Conservation (phyloP, 2,888 invertebrate species). For the Unio delphinus region DNA sequence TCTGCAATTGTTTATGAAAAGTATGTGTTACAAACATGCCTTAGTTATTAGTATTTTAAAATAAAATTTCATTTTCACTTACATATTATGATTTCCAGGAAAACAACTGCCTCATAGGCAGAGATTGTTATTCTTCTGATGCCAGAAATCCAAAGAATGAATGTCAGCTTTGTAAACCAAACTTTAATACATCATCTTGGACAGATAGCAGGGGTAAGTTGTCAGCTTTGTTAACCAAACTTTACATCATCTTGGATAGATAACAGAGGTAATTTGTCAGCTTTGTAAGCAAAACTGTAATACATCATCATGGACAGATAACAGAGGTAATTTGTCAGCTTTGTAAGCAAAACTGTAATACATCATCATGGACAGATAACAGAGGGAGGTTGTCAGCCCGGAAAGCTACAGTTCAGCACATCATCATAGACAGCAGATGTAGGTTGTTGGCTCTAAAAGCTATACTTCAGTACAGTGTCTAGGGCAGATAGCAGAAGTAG, state of each 20-base stretch:
- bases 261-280: conserved; percentile 37
- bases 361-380: conserved; percentile 32
- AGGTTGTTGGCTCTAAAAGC: conserved; percentile 39
- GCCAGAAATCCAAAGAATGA: conserved; percentile 25
- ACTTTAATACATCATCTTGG: conserved; percentile 27
- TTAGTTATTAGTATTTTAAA: no score
- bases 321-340: conserved; percentile 35
- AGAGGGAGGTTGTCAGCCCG: conserved; percentile 39
- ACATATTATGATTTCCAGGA: conserved; percentile 22
- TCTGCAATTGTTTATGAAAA: no score
- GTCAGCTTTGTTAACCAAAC: conserved; percentile 41
- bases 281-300: conserved; percentile 35
- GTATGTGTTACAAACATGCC: no score
- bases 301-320: conserved; percentile 32
- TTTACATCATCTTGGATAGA: conserved; percentile 29
- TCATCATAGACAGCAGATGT: conserved; percentile 24
- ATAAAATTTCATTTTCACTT: no score
- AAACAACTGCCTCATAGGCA: conserved; percentile 42
- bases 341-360: conserved; percentile 32
- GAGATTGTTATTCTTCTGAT: conserved; percentile 27
- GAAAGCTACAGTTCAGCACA: conserved; percentile 28
- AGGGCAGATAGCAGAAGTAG: conserved; percentile 39
- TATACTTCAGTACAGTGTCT: conserved; percentile 14
- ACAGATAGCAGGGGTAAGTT: conserved; percentile 33
- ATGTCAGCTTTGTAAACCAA: conserved; percentile 44